Percentiles rank a stretch among this genome's conserved stretches.
These are phyloP conservation scores for Drosophila bipectinata DNA, from an alignment of 1,140 invertebrate genomes.

Conservation along the genomic window DNA sequence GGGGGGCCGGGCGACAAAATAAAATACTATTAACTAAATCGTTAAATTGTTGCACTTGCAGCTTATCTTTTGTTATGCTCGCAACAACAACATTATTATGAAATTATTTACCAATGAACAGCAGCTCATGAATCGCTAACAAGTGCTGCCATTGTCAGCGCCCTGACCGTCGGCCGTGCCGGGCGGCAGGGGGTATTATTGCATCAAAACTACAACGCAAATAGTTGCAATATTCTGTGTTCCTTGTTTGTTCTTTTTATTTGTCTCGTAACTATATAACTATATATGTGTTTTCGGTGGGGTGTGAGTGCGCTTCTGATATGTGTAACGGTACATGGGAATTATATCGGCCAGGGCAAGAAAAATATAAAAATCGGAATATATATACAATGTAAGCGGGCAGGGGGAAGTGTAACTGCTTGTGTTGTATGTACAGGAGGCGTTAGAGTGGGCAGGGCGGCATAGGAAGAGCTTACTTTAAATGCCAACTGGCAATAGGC, in stretches of 20 bases:
- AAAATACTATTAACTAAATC: slow-evolving; percentile 77
- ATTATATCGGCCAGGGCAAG: slow-evolving; percentile 39
- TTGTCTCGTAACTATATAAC: slow-evolving; percentile 36
- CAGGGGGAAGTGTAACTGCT: neutral
- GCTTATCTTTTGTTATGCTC: slow-evolving; percentile 72
- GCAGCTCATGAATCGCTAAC: slow-evolving; percentile 75
- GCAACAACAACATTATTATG: slow-evolving; percentile 83
- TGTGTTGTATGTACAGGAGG: slow-evolving; percentile 16
- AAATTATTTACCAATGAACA: slow-evolving; percentile 82
- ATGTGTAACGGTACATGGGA: slow-evolving; percentile 59
- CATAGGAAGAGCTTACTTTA: slow-evolving; percentile 26
- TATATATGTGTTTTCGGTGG: slow-evolving; percentile 18
- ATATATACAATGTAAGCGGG: slow-evolving; percentile 12
- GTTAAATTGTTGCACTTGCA: slow-evolving; percentile 70
- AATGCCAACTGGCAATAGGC: slow-evolving; percentile 20
- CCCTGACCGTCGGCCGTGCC: neutral
- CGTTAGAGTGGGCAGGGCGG: slow-evolving; percentile 1
- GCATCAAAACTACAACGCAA: slow-evolving; percentile 73
- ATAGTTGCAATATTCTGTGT: slow-evolving; percentile 72
- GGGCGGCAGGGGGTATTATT: slow-evolving; percentile 8
- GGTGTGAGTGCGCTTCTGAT: slow-evolving; percentile 22
- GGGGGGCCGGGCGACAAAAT: slow-evolving; percentile 15
- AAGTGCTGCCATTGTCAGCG: slow-evolving; percentile 59
- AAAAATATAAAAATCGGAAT: slow-evolving; percentile 49
- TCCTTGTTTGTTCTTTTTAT: slow-evolving; percentile 35